phyloP scores from a whole-genome alignment of 1,140 invertebrate genomes.

The Paracyclopina nana region DNA sequence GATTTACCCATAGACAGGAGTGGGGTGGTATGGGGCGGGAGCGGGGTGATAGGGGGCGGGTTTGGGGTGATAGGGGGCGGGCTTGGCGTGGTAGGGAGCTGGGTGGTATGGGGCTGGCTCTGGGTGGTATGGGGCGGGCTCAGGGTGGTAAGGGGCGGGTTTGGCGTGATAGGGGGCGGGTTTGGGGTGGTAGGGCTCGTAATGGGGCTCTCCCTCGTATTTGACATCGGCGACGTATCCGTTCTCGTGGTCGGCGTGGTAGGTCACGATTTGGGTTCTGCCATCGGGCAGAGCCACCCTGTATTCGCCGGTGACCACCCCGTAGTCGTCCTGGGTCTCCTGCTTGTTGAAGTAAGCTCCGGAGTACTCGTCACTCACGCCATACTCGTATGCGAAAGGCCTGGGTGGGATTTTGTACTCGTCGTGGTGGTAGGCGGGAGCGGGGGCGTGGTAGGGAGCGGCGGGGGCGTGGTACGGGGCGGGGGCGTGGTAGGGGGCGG shows the following conservation, averaged over 20 bases:
- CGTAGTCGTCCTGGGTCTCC: conserved; percentile 18
- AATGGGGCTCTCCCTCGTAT: conserved; percentile 17
- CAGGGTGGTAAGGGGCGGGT: conserved; percentile 7
- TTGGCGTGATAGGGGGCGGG: not conserved
- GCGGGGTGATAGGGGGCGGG: conserved; percentile 1
- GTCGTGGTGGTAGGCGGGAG: not conserved
- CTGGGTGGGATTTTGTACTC: conserved; percentile 2
- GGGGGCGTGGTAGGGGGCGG: conserved; percentile 8
- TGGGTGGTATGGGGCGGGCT: not conserved
- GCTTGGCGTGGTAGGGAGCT: not conserved
- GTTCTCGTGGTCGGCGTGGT: conserved; percentile 16
- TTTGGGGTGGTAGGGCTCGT: conserved; percentile 5
- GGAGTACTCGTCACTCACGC: conserved; percentile 18
- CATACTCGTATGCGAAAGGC: conserved; percentile 13
- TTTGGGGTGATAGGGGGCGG: not conserved
- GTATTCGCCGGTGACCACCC: conserved; percentile 17
- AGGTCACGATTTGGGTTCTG: conserved; percentile 18
- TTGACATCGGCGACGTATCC: conserved; percentile 18
- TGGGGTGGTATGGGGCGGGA: too few species aligned
- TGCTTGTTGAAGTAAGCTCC: conserved; percentile 16
- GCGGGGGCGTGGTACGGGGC: not conserved
- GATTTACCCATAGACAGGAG: too few species aligned
- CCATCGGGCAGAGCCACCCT: conserved; percentile 19
- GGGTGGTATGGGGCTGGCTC: not conserved
- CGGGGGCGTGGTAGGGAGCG: not conserved